phyloP scores from a whole-genome alignment of 2,113 vertebrate genomes.

The Numida meleagris region DNA sequence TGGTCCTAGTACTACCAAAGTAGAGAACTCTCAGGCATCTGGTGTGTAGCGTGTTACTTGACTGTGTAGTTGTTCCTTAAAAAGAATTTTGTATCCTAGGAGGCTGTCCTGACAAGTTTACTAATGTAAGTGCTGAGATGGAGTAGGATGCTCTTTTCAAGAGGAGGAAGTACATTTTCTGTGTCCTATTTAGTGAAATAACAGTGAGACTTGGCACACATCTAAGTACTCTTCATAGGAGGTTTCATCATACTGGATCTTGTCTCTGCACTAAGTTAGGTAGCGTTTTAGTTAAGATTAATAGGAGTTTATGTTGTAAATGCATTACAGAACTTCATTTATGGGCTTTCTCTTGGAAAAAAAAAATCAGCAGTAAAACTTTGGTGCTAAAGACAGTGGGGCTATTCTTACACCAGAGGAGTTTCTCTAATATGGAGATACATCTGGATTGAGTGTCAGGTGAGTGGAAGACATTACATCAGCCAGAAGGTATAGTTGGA shows the following conservation, averaged over 20 bases:
- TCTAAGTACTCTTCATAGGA: neutral
- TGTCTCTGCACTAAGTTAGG: neutral
- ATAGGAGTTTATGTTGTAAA: neutral
- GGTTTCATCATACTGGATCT: neutral
- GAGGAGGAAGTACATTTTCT: neutral
- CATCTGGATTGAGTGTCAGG: neutral
- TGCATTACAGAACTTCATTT: neutral
- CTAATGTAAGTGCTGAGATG: neutral
- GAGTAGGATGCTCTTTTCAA: neutral
- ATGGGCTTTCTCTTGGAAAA: neutral
- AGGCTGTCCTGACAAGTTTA: neutral
- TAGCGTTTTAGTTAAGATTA: neutral
- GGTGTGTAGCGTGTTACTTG: rapidly evolving
- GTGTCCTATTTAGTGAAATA: neutral
- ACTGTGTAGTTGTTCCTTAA: neutral
- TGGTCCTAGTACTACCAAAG: neutral
- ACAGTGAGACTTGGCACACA: neutral
- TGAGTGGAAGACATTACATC: neutral
- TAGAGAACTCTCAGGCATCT: neutral
- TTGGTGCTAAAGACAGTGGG: neutral
- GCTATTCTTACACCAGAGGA: neutral
- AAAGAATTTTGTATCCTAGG: neutral
- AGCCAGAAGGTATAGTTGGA: neutral
- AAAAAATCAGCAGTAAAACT: neutral
- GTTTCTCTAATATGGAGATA: neutral